These are phyloP conservation scores for Parauchenoglanis punctatus DNA, from an alignment of 2,797 vertebrate species.

Conservation along the genomic window DNA sequence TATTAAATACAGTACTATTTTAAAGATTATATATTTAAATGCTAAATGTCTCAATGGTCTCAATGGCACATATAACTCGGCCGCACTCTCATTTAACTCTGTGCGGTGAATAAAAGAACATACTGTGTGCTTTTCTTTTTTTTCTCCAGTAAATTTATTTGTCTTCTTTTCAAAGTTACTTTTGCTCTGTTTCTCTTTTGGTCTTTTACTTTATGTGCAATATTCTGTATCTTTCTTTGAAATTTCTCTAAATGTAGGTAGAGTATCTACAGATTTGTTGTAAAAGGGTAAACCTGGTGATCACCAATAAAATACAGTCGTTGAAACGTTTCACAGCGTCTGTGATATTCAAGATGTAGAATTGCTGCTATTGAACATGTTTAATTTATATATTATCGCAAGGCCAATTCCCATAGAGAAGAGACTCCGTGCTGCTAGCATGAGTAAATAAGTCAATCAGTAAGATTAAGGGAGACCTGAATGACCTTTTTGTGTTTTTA, in stretches of 20 bases:
- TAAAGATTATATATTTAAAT: slow-evolving; percentile 65
- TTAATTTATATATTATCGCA: neutral
- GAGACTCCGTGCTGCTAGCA: neutral
- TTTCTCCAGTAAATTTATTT: slow-evolving; percentile 43
- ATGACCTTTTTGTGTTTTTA: neutral
- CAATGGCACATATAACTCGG: slow-evolving; percentile 75
- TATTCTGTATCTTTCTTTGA: slow-evolving; percentile 78
- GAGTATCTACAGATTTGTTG: slow-evolving; percentile 74
- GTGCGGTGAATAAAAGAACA: slow-evolving; percentile 78
- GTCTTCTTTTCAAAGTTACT: slow-evolving; percentile 46
- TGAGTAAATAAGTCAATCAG: neutral
- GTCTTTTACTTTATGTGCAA: slow-evolving; percentile 78
- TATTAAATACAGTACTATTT: slow-evolving; percentile 67
- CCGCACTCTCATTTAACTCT: slow-evolving; percentile 42
- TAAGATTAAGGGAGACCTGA: neutral
- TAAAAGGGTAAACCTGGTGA: slow-evolving; percentile 73
- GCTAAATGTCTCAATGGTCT: slow-evolving; percentile 75
- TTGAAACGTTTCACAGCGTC: slow-evolving; percentile 51
- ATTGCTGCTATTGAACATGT: neutral
- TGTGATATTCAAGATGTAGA: neutral
- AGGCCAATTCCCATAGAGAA: neutral
- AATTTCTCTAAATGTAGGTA: slow-evolving; percentile 69
- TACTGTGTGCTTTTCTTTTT: slow-evolving; percentile 60
- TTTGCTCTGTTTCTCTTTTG: slow-evolving; percentile 63
- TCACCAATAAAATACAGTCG: slow-evolving; percentile 77